Base-by-base conservation (phyloP, 2,113 vertebrate species). In the Ammodytes dubius region DNA sequence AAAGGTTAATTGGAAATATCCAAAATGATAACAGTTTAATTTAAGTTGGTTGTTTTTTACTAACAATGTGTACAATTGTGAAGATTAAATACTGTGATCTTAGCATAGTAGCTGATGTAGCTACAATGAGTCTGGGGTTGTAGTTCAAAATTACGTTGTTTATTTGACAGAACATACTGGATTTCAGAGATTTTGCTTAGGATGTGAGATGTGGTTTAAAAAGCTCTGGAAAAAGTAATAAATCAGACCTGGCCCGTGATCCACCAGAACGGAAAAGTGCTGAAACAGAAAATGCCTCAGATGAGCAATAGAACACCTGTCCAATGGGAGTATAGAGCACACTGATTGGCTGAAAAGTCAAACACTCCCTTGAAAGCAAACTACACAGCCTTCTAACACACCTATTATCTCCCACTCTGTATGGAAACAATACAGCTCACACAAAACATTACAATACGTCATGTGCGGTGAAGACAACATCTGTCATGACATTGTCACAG, bases 321-420 rank as follows among this genome's bases (percentile, higher is more conserved):
- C 37, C 39, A 35, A 54, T 65, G 61, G 37, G 56, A 27, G 61
- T 63, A 58, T 43, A 61, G 27, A 27, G 70, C 58, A 67, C 74
- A 60, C 57, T 81, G 79, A 89, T 59, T 77, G 70, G 56, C 42
- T 65, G 56, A 58, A 82, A 27, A 75, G 57, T 78, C 63, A 77
- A 83, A 75, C 57, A 47, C 42, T 73, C 81, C 73, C 74, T 57
- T 76, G 67, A 81, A 85, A 75, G 79, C 61, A 78, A 71, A 85
- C 27, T 52, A 70, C 35, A 60, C 65, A 60, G 66, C 46, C 40
- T 84, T 13, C 56, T 72, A 39, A 57, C 60, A 57, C 60, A 54
- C 40, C 35, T 6, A 77, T 78, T 74, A 50, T 64, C 72, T 74
- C 46, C 69, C 56, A 65, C 40, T 35, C 7, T 56, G 8, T 66